Evolutionary conservation across 2,888 invertebrate species (phyloP).

Genomic region (Buathra laborator): DNA sequence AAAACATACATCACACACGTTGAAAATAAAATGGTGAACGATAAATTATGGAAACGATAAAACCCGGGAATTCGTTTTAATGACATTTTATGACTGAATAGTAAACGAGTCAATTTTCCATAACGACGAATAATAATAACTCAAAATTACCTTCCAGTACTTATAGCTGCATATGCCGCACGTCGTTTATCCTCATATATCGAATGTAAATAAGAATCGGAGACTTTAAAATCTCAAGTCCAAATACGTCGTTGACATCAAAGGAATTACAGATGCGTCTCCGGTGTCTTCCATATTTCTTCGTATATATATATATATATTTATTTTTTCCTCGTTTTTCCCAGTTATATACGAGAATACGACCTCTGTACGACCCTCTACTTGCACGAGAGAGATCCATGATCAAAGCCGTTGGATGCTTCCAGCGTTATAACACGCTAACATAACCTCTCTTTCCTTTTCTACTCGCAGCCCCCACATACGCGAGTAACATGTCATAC

Average conservation of each 20-base stretch:
- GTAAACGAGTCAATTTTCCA: neutral
- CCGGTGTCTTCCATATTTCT: neutral
- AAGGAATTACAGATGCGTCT: constrained; percentile 22
- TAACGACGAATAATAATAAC: neutral
- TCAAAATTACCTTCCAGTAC: neutral
- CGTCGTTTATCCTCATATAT: neutral
- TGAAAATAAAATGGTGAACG: neutral
- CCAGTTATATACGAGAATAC: neutral
- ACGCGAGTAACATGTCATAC: neutral
- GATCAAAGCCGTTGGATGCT: constrained; percentile 45
- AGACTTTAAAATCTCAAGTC: constrained; percentile 8
- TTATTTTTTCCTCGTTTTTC: neutral
- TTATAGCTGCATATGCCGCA: neutral
- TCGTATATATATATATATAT: neutral
- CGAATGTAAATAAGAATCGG: constrained; percentile 6
- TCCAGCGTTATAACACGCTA: constrained; percentile 40
- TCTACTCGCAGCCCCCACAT: neutral
- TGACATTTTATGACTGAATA: neutral
- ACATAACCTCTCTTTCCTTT: constrained; percentile 29
- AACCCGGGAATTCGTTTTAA: neutral
- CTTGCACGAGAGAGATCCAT: constrained; percentile 30
- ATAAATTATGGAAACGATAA: neutral
- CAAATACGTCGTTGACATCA: constrained; percentile 42
- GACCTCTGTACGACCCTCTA: neutral
- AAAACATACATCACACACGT: neutral